Evolutionary conservation across 2,113 vertebrate genomes (phyloP).

Genomic region (Martes martes): DNA sequence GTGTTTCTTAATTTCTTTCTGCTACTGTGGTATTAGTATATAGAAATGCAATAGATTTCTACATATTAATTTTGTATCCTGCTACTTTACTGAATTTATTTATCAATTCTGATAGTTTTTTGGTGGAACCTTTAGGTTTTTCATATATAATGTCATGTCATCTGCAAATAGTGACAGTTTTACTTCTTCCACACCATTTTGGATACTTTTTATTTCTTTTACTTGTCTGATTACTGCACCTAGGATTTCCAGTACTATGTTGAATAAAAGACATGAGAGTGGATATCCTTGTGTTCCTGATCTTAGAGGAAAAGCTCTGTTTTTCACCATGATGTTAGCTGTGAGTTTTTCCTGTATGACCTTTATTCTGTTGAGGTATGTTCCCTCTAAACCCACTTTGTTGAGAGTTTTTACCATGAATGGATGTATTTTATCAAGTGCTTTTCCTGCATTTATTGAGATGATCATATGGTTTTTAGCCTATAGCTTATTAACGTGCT

Average conservation of each 20-base stretch:
- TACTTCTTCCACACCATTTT: neutral
- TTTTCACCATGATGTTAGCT: neutral
- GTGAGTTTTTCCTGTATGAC: neutral
- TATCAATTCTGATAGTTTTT: neutral
- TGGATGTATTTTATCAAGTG: neutral
- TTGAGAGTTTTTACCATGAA: neutral
- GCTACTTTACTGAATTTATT: neutral
- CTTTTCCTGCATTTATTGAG: neutral
- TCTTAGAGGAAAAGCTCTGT: neutral
- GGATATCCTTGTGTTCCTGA: neutral
- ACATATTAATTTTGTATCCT: neutral
- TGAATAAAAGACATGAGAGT: neutral
- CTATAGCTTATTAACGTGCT: neutral
- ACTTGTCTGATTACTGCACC: neutral
- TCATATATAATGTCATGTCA: neutral
- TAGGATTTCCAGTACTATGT: neutral
- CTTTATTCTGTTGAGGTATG: neutral
- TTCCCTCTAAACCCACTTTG: neutral
- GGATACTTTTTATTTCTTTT: neutral
- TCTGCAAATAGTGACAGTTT: neutral
- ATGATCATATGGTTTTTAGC: neutral
- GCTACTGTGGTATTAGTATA: neutral
- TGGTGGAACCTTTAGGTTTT: neutral
- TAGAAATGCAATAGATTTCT: neutral
- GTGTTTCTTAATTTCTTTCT: neutral